Evolutionary conservation across 2,797 vertebrate genomes (phyloP).

Genomic region (Eulemur albifrons): DNA sequence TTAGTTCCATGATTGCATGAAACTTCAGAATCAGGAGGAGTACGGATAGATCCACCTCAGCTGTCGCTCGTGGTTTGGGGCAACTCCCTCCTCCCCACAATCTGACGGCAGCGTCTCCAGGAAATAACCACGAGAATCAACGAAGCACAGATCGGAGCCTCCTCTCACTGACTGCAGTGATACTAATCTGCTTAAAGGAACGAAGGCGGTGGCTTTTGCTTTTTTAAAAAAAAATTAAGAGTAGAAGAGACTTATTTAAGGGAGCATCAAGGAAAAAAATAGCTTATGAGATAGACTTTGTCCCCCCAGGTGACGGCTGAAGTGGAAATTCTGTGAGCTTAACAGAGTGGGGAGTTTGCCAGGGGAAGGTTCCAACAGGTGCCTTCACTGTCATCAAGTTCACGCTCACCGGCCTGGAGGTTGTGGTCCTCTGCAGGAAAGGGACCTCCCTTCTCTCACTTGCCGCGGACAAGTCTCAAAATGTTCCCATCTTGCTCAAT

Average conservation of each 20-base stretch:
- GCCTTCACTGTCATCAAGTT: slow-evolving; percentile 54
- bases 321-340: not conserved
- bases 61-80: not conserved
- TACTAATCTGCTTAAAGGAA: not conserved
- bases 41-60: not conserved
- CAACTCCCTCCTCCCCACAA: not conserved
- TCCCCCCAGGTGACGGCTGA: not conserved
- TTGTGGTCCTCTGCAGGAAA: not conserved
- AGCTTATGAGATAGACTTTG: not conserved
- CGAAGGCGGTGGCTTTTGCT: not conserved
- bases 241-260: not conserved
- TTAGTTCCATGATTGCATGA: not conserved
- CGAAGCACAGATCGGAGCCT: not conserved
- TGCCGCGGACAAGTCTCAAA: not conserved
- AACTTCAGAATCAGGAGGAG: not conserved
- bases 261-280: not conserved
- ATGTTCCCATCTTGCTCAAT: slow-evolving; percentile 63
- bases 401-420: not conserved
- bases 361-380: not conserved
- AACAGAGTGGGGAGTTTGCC: not conserved
- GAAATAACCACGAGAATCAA: not conserved
- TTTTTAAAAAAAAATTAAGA: not conserved
- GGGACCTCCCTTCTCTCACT: slow-evolving; percentile 45
- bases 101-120: not conserved
- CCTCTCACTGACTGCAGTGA: not conserved